Percentiles rank a stretch among this genome's conserved stretches.
These are phyloP conservation scores for Xestoiulus laeticollis DNA, from an alignment of 2,888 invertebrate species.

Conservation along the genomic window DNA sequence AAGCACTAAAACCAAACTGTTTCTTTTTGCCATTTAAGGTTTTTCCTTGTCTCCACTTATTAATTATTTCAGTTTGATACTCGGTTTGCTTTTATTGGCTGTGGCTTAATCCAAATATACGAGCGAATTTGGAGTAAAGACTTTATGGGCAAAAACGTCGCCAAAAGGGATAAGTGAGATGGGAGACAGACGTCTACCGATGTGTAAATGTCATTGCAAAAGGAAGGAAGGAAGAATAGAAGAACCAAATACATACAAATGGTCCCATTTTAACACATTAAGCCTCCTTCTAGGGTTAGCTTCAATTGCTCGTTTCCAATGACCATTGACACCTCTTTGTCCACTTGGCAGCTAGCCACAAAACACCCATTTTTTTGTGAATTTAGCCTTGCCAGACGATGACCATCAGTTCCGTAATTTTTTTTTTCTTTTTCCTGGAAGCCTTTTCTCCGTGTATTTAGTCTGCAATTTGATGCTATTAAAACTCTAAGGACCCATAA, in stretches of 20 bases:
- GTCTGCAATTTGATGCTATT: slow-evolving; percentile 4
- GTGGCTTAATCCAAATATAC: slow-evolving; percentile 3
- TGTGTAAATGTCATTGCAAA: slow-evolving; percentile 36
- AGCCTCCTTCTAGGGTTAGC: not conserved
- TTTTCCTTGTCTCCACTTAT: slow-evolving; percentile 9
- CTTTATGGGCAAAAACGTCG: slow-evolving; percentile 21
- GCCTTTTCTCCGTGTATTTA: not conserved
- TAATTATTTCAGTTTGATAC: slow-evolving; percentile 28
- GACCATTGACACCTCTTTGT: not conserved
- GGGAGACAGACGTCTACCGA: slow-evolving; percentile 30
- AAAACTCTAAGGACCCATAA: slow-evolving; percentile 34
- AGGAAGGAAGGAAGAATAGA: slow-evolving; percentile 27
- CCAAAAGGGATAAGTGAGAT: slow-evolving; percentile 39
- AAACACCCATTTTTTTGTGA: not conserved
- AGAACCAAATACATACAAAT: slow-evolving; percentile 30
- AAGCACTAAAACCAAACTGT: not conserved
- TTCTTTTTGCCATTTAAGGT: slow-evolving; percentile 5
- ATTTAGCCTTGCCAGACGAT: not conserved
- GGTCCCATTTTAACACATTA: not conserved
- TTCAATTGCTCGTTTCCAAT: slow-evolving; percentile 18
- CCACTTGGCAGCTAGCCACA: not conserved
- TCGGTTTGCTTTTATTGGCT: slow-evolving; percentile 35
- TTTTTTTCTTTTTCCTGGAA: not conserved
- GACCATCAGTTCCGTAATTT: not conserved
- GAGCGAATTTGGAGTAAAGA: slow-evolving; percentile 19